Base-by-base conservation (phyloP, 2,888 invertebrate species). In the Xylota segnis region DNA sequence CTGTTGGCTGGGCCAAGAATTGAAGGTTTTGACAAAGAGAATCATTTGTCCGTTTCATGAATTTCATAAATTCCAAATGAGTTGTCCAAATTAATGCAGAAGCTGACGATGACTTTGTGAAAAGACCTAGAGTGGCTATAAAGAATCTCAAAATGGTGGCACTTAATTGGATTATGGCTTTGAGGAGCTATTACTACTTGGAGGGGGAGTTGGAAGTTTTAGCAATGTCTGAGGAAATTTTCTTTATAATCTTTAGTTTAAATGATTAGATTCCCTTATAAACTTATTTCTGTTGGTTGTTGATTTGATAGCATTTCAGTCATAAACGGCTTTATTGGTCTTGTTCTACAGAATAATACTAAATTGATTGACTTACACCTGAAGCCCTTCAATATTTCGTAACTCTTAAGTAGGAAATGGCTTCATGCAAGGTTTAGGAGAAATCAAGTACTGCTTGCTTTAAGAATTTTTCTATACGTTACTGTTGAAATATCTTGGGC, bases 41-140 rank as follows among this genome's bases (percentile, higher is more conserved):
- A 58, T 34, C 14, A 68, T 84, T 83, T 74, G 83, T 84, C 78
- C 74, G 68, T 74, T 84, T 84, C 78, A 84, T 84, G 83, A 84
- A 84, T 84, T 84, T 79, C 83, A 84, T 84, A 84, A 84, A 84
- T 84, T 84, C 65, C 78, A 68, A 84, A 83, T 83, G 83, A 77
- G 77, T 66, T 83, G 72, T 61, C 47, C 58, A 83, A 83, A 84
- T 84, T 68, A 84, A 76, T 75, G 65, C 56, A 52, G 45, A 16
- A 81, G 61, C 79, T 79, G 78, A 68, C 74, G 83, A 84, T 68
- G 74, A 70, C 70, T 74, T 54, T 78, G 78, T 45, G 47, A 58
- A 84, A 78, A 74, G 32, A 63, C 58, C 56, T 29, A 63, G 37
- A 84, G 63, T 70, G 65, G 65, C 56, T 4, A 70, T 83, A 75